Evolutionary conservation across 2,888 invertebrate species (phyloP).

Genomic region (Chymomyza fuscimana): DNA sequence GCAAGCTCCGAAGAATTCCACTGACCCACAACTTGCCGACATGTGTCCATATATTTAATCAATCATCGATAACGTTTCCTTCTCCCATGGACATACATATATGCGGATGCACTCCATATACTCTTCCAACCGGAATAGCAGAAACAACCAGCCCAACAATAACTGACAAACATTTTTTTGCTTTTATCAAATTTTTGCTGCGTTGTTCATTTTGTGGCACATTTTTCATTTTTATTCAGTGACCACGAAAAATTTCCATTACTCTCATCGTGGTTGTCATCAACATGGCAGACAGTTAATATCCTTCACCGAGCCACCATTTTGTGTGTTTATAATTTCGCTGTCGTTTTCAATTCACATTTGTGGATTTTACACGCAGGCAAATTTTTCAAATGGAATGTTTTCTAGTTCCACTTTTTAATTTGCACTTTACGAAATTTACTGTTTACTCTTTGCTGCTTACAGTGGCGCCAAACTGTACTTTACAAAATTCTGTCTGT

Average conservation of each 20-base stretch:
- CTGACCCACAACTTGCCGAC: no score
- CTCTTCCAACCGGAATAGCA: neutral
- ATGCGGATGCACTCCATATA: no score
- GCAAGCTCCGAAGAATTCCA: no score
- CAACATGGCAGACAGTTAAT: slow-evolving; percentile 38
- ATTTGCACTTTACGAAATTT: slow-evolving; percentile 22
- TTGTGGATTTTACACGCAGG: slow-evolving; percentile 23
- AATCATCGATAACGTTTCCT: no score
- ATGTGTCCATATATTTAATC: no score
- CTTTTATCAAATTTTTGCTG: slow-evolving; percentile 6
- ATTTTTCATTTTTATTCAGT: slow-evolving; percentile 5
- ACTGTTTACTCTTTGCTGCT: neutral
- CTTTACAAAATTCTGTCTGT: neutral
- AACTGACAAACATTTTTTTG: slow-evolving; percentile 23
- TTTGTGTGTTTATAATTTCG: neutral
- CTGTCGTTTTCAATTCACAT: slow-evolving; percentile 1
- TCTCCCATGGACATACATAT: no score
- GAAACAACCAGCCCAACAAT: slow-evolving; percentile 19
- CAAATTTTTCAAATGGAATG: slow-evolving; percentile 32
- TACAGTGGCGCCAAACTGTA: neutral
- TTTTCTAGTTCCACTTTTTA: slow-evolving; percentile 31
- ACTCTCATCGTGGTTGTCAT: slow-evolving; percentile 14
- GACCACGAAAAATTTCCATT: slow-evolving; percentile 16
- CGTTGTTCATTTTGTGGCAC: neutral
- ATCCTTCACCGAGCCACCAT: slow-evolving; percentile 16